Conservation (phyloP, 1,140 invertebrate species). For the Nasonia vitripennis region DNA sequence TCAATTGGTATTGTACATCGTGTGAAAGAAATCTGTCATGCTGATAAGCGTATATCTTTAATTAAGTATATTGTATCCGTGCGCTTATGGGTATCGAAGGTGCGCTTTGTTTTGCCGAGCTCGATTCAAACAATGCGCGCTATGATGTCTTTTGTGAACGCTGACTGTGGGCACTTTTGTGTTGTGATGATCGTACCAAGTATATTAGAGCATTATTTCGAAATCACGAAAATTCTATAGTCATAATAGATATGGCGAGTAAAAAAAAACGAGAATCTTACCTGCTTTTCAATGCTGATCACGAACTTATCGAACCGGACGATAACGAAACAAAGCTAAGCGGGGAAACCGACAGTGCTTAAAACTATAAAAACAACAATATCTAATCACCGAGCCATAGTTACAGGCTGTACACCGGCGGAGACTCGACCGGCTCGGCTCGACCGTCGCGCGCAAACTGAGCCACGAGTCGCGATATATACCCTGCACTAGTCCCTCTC, state of each 20-base stretch:
- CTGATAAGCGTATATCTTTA: neutral
- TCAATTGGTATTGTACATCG: too few species aligned
- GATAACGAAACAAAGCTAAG: neutral
- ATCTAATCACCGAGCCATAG: neutral
- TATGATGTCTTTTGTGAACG: neutral
- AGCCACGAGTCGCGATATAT: slow-evolving; percentile 11
- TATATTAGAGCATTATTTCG: too few species aligned
- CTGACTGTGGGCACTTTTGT: neutral
- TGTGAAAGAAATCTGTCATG: too few species aligned
- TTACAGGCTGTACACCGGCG: neutral
- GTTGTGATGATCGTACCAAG: too few species aligned
- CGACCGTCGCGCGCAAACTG: slow-evolving; percentile 27
- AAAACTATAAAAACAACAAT: neutral
- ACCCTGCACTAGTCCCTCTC: neutral
- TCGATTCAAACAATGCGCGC: neutral
- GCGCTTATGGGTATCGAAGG: too few species aligned
- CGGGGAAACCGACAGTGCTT: neutral
- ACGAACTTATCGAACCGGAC: neutral
- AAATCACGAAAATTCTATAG: too few species aligned
- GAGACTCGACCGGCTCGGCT: neutral
- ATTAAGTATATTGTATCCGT: neutral
- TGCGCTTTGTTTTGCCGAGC: neutral
- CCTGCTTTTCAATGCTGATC: neutral
- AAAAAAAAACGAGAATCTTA: neutral
- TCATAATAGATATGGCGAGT: neutral